These are phyloP conservation scores for Bombus sibiricus DNA, from an alignment of 1,140 invertebrate species.

Conservation along the genomic window DNA sequence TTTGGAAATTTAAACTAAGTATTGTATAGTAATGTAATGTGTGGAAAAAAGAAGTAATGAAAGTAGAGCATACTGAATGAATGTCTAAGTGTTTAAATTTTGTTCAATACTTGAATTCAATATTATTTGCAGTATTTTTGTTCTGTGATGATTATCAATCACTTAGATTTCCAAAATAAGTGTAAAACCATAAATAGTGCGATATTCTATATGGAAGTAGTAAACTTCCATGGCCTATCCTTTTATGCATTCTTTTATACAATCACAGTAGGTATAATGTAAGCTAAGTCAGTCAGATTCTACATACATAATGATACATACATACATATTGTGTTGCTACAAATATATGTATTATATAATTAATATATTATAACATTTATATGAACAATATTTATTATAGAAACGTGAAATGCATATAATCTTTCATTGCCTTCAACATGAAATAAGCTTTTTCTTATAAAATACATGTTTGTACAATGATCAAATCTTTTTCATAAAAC, in stretches of 20 bases:
- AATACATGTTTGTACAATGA: background rate
- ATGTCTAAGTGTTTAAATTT: background rate
- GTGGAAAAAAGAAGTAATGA: background rate
- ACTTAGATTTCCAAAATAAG: conserved; percentile 40
- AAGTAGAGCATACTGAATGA: background rate
- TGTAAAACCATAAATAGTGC: conserved; percentile 15
- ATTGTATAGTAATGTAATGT: background rate
- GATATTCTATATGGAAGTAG: conserved; percentile 46
- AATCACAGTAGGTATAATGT: background rate
- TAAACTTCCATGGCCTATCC: conserved; percentile 59
- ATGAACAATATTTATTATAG: conserved; percentile 32
- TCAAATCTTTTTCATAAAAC: conserved; percentile 24
- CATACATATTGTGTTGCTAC: conserved; percentile 6
- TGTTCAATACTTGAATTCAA: conserved; percentile 13
- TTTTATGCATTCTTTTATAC: conserved; percentile 1
- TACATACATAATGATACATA: background rate
- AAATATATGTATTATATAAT: conserved; percentile 39
- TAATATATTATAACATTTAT: conserved; percentile 52
- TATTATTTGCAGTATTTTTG: conserved; percentile 48
- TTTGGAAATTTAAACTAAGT: background rate
- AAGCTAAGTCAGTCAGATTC: conserved; percentile 7
- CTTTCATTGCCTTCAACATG: conserved; percentile 3
- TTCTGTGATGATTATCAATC: background rate
- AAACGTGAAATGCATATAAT: conserved; percentile 5
- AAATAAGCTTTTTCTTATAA: conserved; percentile 21